A percentile compares a stretch with the other conserved stretches of the same genome.
These are phyloP conservation scores for Polietes domitor DNA, from an alignment of 2,888 invertebrate genomes.

Conservation along the genomic window DNA sequence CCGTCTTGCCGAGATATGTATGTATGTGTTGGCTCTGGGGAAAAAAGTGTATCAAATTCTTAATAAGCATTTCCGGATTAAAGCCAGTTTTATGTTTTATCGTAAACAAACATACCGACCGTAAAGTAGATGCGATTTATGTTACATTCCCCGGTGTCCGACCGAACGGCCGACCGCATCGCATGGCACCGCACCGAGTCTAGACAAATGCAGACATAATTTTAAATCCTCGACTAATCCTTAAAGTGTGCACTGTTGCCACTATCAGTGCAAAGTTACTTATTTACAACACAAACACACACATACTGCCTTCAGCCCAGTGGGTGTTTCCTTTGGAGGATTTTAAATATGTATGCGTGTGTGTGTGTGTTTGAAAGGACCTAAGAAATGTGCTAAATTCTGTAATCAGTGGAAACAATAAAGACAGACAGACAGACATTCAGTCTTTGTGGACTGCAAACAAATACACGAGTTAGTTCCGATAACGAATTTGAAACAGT, in stretches of 20 bases:
- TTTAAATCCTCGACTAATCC: conserved; percentile 64
- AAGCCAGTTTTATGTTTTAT: conserved; percentile 52
- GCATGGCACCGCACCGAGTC: conserved; percentile 35
- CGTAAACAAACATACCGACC: conserved; percentile 51
- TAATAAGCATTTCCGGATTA: conserved; percentile 65
- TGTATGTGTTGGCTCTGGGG: neutral
- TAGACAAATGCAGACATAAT: conserved; percentile 61
- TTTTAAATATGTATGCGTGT: neutral
- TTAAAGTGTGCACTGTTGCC: conserved; percentile 54
- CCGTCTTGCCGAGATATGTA: neutral
- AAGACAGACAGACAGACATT: neutral
- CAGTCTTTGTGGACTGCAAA: neutral
- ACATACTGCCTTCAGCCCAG: neutral
- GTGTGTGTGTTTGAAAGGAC: neutral
- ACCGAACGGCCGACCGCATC: neutral
- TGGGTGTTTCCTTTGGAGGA: neutral
- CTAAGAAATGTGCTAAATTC: conserved; percentile 18
- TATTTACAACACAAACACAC: neutral
- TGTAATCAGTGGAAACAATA: conserved; percentile 2
- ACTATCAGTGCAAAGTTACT: neutral
- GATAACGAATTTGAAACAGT: neutral
- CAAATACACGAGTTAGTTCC: neutral
- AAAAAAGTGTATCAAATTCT: conserved; percentile 62
- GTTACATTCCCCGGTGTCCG: neutral
- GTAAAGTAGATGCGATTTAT: conserved; percentile 10